phyloP scores from a whole-genome alignment of 2,797 vertebrate genomes.

The Aplochiton taeniatus region DNA sequence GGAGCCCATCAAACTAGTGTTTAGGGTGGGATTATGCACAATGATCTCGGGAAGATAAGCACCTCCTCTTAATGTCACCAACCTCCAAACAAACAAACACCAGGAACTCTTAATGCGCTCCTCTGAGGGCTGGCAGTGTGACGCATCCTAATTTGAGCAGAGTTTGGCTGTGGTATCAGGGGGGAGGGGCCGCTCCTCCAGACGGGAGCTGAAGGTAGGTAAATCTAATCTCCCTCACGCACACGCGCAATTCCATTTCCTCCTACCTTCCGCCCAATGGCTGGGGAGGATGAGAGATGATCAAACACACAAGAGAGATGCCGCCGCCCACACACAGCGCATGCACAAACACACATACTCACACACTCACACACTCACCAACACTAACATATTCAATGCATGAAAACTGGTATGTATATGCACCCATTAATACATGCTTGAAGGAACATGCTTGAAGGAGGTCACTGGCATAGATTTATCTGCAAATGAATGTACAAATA shows the following conservation, averaged over 20 bases:
- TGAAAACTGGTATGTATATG: too few species aligned
- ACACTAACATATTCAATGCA: too few species aligned
- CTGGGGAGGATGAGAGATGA: neutral
- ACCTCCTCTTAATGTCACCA: neutral
- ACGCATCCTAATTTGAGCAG: neutral
- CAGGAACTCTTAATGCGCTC: neutral
- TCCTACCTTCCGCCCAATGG: constrained; percentile 17
- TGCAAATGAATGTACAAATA: too few species aligned
- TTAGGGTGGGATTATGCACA: neutral
- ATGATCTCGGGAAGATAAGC: neutral
- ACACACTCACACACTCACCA: neutral
- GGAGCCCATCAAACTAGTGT: constrained; percentile 2
- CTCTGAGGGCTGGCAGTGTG: too few species aligned
- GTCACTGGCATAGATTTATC: too few species aligned
- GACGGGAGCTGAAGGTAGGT: constrained; percentile 32
- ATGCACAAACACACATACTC: neutral
- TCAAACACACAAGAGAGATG: neutral
- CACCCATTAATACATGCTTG: too few species aligned
- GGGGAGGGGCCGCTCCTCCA: constrained; percentile 42
- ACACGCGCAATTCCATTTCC: constrained; percentile 49
- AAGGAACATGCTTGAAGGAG: too few species aligned
- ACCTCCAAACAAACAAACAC: neutral
- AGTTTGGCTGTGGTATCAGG: constrained; percentile 36
- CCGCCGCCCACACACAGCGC: neutral
- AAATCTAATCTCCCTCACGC: constrained; percentile 53